Evolutionary conservation across 2,888 invertebrate species (phyloP), one percentile per base, ranked within the genome.

Genomic region (Drosophila tanythrix): DNA sequence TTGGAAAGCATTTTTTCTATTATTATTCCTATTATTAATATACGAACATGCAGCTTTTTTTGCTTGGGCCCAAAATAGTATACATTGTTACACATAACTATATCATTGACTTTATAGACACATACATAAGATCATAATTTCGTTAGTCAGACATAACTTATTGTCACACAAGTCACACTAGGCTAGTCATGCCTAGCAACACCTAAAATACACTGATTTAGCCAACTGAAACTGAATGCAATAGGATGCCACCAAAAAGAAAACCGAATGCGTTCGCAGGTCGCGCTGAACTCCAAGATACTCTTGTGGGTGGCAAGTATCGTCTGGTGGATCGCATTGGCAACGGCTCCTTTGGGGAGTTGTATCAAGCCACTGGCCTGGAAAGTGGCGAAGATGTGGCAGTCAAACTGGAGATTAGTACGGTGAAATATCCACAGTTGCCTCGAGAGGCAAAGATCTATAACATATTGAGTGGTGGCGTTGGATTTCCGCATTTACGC

Each of bases 391-490:
- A 83, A 27, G 70, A 79, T 40, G 85, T 86, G 25, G 85, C 85
- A 43, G 68, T 86, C 2, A 85, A 85, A 36, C 38, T 85, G 31
- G 85, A 85, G 58, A 51, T 33, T 38, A 55, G 73, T 2, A 11
- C 21, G 1, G 71, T 61, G 2, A 70, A 53, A 18, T 66, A 69
- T 27, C 81, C 79, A 2, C 67, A 76, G 50, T 33, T 85, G 74
- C 69, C 65, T 0, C 79, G 82, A 2, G 85, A 85, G 40, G 89
- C 89, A 2, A 81, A 67, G 53, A 79, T 89, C 50, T 87, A 87
- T 21, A 61, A 63, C 2, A 59, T 73, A 13, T 52, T 87, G 29
- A 57, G 68, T 2, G 83, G 83, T n/a, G 75, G 79, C 0, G 21
- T 61, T n/a, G 87, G 87, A 1, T 76, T 87, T 46, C 89, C 87